A percentile compares a stretch with the other conserved stretches of the same genome.
phyloP scores from a whole-genome alignment of 2,797 vertebrate genomes.

The Sebastes minor region DNA sequence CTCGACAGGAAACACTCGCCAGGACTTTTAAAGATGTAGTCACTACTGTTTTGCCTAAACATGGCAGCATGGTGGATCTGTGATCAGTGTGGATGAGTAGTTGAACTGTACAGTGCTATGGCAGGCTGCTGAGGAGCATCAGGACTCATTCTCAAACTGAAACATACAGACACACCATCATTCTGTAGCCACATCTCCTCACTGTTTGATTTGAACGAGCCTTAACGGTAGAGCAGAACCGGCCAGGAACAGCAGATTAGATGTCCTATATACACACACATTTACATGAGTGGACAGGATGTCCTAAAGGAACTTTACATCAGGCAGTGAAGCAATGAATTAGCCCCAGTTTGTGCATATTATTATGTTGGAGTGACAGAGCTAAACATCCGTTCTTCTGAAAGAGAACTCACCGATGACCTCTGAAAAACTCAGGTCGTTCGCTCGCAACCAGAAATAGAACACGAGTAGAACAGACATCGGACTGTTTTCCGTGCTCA shows the following conservation, averaged over 20 bases:
- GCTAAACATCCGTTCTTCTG: background rate
- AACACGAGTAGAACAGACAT: background rate
- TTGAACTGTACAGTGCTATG: constrained; percentile 57
- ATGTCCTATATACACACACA: constrained; percentile 63
- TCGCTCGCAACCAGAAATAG: background rate
- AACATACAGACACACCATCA: background rate
- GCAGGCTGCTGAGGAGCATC: constrained; percentile 19
- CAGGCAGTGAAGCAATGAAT: constrained; percentile 40
- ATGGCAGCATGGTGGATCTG: constrained; percentile 46
- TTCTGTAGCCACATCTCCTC: background rate
- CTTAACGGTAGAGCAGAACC: constrained; percentile 36
- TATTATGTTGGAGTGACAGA: constrained; percentile 17
- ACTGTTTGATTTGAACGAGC: constrained; percentile 13
- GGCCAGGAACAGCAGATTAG: constrained; percentile 55
- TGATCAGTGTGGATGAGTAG: constrained; percentile 53
- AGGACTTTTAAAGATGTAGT: constrained; percentile 8
- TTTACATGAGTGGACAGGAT: constrained; percentile 61
- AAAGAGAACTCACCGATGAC: background rate
- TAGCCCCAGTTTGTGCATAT: background rate
- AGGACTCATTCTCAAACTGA: constrained; percentile 26
- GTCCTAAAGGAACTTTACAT: constrained; percentile 59
- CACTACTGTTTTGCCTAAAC: constrained; percentile 23
- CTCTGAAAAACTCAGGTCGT: background rate
- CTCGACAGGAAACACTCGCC: background rate
- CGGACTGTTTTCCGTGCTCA: no score